Percentiles rank a stretch among this genome's conserved stretches.
phyloP scores from a whole-genome alignment of 2,797 vertebrate genomes.

The Schizothorax lantsangensis region DNA sequence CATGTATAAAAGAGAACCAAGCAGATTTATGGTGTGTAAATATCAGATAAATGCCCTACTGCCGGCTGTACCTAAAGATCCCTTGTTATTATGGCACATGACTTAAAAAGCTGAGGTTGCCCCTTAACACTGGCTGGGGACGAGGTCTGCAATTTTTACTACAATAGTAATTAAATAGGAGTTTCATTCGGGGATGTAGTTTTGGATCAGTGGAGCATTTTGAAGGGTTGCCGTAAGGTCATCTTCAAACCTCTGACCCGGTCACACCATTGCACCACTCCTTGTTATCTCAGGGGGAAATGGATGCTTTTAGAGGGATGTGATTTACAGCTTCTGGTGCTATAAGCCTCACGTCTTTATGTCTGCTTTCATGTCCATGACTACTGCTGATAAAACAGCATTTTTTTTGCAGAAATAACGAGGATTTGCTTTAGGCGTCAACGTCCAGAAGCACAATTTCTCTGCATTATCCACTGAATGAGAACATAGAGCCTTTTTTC shows the following conservation, averaged over 20 bases:
- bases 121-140: neutral
- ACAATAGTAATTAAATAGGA: slow-evolving; percentile 11
- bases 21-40: slow-evolving; percentile 19
- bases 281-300: slow-evolving; percentile 18
- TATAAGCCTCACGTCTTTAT: neutral
- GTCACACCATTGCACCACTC: neutral
- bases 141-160: neutral
- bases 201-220: slow-evolving; percentile 6
- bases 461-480: neutral
- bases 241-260: slow-evolving; percentile 22
- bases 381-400: slow-evolving; percentile 15
- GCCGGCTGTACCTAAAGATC: neutral
- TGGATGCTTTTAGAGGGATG: neutral
- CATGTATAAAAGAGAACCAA: slow-evolving; percentile 7
- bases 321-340: slow-evolving; percentile 24
- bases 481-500: neutral
- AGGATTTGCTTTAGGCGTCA: slow-evolving; percentile 71
- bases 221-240: slow-evolving; percentile 17
- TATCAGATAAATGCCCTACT: neutral
- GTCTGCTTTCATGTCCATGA: slow-evolving; percentile 16
- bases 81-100: slow-evolving; percentile 17
- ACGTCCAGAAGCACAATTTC: neutral
- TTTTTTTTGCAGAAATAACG: neutral
- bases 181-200: neutral
- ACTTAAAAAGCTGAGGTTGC: neutral